Evolutionary conservation across 1,140 invertebrate genomes (phyloP).

Genomic region (Homarus americanus): DNA sequence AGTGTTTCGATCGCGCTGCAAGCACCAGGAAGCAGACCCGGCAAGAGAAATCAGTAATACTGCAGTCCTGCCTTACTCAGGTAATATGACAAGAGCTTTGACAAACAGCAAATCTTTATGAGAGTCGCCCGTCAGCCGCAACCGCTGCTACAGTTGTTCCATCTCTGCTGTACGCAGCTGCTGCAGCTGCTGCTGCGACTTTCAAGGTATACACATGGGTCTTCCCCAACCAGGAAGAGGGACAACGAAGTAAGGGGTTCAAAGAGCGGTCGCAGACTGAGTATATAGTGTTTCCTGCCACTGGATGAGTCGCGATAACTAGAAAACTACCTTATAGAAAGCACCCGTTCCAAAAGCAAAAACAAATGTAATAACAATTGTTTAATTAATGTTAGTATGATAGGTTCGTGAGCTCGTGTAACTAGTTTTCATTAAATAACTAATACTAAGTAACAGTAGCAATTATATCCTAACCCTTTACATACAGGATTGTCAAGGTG

Average conservation of each 20-base stretch:
- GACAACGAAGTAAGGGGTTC: not conserved
- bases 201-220: not conserved
- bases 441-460: conserved; percentile 71
- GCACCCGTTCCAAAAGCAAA: conserved; percentile 54
- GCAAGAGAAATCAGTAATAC: conserved; percentile 1
- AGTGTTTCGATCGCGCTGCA: not conserved
- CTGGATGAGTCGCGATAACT: conserved; percentile 34
- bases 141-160: not conserved
- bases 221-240: not conserved
- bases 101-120: not conserved
- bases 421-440: conserved; percentile 69
- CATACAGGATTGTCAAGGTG: conserved; percentile 68
- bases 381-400: conserved; percentile 57
- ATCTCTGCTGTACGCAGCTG: not conserved
- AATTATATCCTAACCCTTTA: conserved; percentile 72
- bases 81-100: not conserved
- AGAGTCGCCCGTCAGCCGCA: not conserved
- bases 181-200: conserved; percentile 1
- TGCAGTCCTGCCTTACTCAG: conserved; percentile 21
- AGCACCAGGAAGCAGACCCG: conserved; percentile 10
- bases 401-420: conserved; percentile 68
- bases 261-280: conserved; percentile 22
- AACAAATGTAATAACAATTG: conserved; percentile 43
- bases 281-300: conserved; percentile 46
- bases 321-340: conserved; percentile 53